Evolutionary conservation across 2,888 invertebrate genomes (phyloP), one percentile per base, ranked within the genome.

Genomic region (Mythimna vitellina): DNA sequence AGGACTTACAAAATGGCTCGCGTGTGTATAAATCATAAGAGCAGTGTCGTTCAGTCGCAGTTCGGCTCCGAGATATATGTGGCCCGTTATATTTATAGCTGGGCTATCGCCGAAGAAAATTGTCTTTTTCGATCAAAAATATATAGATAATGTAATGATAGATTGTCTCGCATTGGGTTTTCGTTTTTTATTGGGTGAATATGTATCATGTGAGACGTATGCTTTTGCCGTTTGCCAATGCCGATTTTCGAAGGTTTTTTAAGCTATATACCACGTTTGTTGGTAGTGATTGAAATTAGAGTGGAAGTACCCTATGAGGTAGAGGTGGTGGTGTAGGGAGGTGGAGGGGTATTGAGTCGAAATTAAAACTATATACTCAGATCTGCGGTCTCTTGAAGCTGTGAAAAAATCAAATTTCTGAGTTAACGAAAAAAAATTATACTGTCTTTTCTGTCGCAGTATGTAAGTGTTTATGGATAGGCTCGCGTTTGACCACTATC

Each of bases 11-110:
- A 86, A 84, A 76, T 64, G 75, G 65, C 78, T 89, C 84, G 88
- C 89, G 87, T 89, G 87, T 81, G 65, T 86, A 89, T 92, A 92
- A 93, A 92, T 93, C 93, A 92, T 90, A 88, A 72, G 82, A 67
- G 81, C 82, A 80, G 87, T 89, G 91, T 90, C 92, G 88, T 89
- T 93, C 90, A 92, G 89, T 89, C 88, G 90, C 89, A 90, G 90
- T 88, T 89, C 87, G 85, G 78, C 87, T 89, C 86, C 86, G 81
- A 90, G 91, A 93, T 92, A 93, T 92, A 92, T 92, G 89, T 77
- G 69, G 81, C 73, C 70, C 75, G 78, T 86, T 89, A 87, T 92
- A 91, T 93, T 92, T 93, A 92, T 90, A 87, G 89, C 86, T 72
- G 65, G 70, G 83, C 87, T 86, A 90, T 90, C 86, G 89, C 81